Percentiles rank a stretch among this genome's conserved stretches.
These are phyloP conservation scores for Dexiosoma caninum DNA, from an alignment of 2,888 invertebrate species.

Conservation along the genomic window DNA sequence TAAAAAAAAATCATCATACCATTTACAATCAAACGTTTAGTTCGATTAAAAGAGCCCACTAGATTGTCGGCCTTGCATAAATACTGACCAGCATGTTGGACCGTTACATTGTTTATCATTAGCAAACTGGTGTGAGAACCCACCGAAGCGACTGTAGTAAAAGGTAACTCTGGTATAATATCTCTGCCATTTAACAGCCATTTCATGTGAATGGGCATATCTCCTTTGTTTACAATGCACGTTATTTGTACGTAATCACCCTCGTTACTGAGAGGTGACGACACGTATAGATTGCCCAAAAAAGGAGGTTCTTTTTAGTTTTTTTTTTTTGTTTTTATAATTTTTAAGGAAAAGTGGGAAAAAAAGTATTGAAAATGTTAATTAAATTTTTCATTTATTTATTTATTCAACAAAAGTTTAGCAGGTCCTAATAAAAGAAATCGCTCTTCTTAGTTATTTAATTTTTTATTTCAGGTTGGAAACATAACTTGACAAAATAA, in stretches of 20 bases:
- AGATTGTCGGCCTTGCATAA: slow-evolving; percentile 81
- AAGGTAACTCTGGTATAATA: slow-evolving; percentile 73
- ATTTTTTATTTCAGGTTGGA: not conserved
- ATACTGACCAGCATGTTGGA: slow-evolving; percentile 75
- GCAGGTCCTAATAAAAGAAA: not conserved
- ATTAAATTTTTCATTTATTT: no score
- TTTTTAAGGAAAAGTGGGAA: not conserved
- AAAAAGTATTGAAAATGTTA: not conserved
- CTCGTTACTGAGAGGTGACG: slow-evolving; percentile 71
- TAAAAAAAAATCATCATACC: slow-evolving; percentile 76
- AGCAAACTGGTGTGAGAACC: no score
- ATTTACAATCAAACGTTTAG: slow-evolving; percentile 80
- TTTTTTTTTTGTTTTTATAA: slow-evolving; percentile 63
- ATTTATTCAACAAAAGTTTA: not conserved
- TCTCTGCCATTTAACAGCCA: no score
- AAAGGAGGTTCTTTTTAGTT: slow-evolving; percentile 64
- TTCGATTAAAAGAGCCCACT: slow-evolving; percentile 79
- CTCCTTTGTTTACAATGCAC: slow-evolving; percentile 77
- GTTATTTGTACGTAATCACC: slow-evolving; percentile 82
- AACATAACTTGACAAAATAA: not conserved
- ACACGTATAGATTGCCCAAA: slow-evolving; percentile 69
- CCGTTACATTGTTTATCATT: no score
- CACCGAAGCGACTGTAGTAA: slow-evolving; percentile 71
- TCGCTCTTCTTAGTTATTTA: not conserved
- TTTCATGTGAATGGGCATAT: no score